Evolutionary conservation across 2,888 invertebrate species (phyloP).

Genomic region (Nephrotoma appendiculata): DNA sequence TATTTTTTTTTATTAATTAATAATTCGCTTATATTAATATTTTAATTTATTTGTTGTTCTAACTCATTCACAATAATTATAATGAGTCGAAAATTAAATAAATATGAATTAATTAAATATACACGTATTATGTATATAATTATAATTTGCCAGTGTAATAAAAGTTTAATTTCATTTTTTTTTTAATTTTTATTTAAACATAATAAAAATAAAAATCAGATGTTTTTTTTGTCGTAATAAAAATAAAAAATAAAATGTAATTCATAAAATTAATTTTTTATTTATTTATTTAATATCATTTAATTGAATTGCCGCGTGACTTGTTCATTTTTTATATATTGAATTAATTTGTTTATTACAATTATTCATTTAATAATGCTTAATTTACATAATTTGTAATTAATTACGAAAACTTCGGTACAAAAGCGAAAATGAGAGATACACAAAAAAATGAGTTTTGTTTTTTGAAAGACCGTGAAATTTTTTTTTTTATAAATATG

Average conservation of each 20-base stretch:
- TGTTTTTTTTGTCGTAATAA: background rate
- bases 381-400: background rate
- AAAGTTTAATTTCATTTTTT: background rate
- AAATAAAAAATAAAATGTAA: background rate
- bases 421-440: background rate
- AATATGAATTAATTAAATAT: background rate
- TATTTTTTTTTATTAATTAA: background rate
- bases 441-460: background rate
- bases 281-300: background rate
- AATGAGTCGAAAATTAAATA: background rate
- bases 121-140: background rate
- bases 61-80: background rate
- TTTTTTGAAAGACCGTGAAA: background rate
- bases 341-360: background rate
- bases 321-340: background rate
- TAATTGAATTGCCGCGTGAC: conserved; percentile 1
- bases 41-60: background rate
- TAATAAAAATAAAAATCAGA: background rate
- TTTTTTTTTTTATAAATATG: too few species aligned
- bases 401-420: background rate
- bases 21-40: background rate
- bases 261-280: background rate
- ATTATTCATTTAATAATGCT: background rate
- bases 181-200: background rate
- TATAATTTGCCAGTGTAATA: background rate